A percentile compares a stretch with the other conserved stretches of the same genome.
Conservation (phyloP, 2,113 vertebrate genomes). For the Cyanoderma ruficeps region DNA sequence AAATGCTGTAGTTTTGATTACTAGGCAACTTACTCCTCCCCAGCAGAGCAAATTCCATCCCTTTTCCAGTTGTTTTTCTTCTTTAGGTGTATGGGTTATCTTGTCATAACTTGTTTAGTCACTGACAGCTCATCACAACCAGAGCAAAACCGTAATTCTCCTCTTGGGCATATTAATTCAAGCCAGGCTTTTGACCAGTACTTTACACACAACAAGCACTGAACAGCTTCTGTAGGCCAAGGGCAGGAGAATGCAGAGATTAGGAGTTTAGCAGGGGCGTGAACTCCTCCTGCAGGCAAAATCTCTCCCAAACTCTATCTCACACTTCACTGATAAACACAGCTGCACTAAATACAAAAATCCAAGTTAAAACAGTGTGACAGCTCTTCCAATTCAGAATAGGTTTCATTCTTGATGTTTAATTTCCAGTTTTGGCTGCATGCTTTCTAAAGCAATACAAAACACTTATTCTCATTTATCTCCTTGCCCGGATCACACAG, state of each 20-base stretch:
- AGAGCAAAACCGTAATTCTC: neutral
- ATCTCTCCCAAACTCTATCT: neutral
- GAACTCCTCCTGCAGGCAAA: neutral
- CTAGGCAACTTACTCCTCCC: neutral
- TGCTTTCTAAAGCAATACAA: neutral
- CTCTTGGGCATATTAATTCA: neutral
- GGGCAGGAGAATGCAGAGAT: neutral
- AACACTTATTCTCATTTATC: neutral
- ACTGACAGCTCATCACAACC: neutral
- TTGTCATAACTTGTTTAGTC: neutral
- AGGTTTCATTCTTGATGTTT: neutral
- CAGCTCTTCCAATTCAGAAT: neutral
- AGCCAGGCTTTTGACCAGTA: neutral
- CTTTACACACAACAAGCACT: neutral
- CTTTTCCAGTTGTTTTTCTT: neutral
- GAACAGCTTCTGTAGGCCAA: neutral
- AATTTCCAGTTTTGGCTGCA: neutral
- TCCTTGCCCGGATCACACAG: neutral
- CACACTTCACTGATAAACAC: neutral
- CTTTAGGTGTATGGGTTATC: neutral
- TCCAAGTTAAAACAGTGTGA: neutral
- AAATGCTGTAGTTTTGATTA: neutral
- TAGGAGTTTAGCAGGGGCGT: neutral
- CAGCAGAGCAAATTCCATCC: neutral
- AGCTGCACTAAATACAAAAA: neutral